phyloP scores from a whole-genome alignment of 2,888 invertebrate species.

The Eupelmus urozonus region DNA sequence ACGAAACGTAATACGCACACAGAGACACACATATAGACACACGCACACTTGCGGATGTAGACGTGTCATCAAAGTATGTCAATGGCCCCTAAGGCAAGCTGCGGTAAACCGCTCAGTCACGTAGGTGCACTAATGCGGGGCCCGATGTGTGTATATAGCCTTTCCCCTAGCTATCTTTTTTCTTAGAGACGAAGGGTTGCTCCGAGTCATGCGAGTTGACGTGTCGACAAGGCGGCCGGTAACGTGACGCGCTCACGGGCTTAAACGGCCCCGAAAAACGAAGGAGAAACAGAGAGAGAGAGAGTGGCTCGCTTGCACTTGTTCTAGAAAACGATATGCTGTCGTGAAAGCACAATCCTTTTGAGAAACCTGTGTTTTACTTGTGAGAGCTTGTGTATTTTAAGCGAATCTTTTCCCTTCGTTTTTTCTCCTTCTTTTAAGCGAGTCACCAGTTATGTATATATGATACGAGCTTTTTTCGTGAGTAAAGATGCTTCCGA shows the following conservation, averaged over 20 bases:
- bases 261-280: conserved; percentile 44
- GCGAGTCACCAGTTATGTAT: not conserved
- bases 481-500: conserved; percentile 5
- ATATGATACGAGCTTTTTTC: conserved; percentile 1
- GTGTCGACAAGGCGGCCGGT: conserved; percentile 70
- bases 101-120: conserved; percentile 69
- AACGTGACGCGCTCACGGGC: conserved; percentile 55
- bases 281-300: not conserved
- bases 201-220: conserved; percentile 74
- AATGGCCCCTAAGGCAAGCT: conserved; percentile 65
- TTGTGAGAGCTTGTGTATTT: not conserved
- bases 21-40: too few species aligned
- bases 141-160: not conserved
- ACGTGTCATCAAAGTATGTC: conserved; percentile 74
- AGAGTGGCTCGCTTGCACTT: conserved; percentile 45
- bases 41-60: too few species aligned
- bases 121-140: not conserved
- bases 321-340: conserved; percentile 53
- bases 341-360: conserved; percentile 20
- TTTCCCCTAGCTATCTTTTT: not conserved
- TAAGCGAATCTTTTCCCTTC: not conserved
- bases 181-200: conserved; percentile 60
- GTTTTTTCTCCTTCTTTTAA: conserved; percentile 2
- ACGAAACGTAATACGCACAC: conserved; percentile 59
- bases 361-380: conserved; percentile 1